These are phyloP conservation scores for Amphipoea lucens DNA, from an alignment of 2,888 invertebrate species.

Conservation along the genomic window DNA sequence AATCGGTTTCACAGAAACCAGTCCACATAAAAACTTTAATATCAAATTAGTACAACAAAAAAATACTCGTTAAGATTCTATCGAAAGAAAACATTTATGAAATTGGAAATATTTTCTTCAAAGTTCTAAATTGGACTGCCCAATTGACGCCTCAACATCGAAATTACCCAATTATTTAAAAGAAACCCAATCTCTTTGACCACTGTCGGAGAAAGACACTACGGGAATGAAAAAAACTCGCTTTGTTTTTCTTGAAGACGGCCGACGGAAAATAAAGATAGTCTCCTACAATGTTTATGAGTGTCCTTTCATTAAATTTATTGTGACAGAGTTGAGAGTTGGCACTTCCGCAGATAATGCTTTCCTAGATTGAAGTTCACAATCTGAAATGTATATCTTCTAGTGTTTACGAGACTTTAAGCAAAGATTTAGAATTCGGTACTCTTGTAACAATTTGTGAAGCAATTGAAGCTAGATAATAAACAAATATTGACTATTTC, in stretches of 20 bases:
- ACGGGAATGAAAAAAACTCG: slow-evolving; percentile 64
- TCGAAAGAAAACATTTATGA: slow-evolving; percentile 27
- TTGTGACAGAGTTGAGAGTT: slow-evolving; percentile 59
- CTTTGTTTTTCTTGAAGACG: slow-evolving; percentile 66
- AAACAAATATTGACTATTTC: slow-evolving; percentile 19
- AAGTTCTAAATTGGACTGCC: slow-evolving; percentile 63
- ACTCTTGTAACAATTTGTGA: neutral
- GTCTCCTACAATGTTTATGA: slow-evolving; percentile 64
- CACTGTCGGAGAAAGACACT: slow-evolving; percentile 67
- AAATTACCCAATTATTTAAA: slow-evolving; percentile 73
- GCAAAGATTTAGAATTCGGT: neutral
- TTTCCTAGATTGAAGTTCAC: slow-evolving; percentile 51
- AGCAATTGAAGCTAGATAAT: neutral
- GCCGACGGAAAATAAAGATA: slow-evolving; percentile 65
- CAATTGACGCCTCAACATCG: slow-evolving; percentile 64
- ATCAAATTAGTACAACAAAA: slow-evolving; percentile 23
- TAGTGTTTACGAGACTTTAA: slow-evolving; percentile 21
- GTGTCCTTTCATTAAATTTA: slow-evolving; percentile 64
- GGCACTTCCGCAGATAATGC: slow-evolving; percentile 50
- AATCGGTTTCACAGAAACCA: neutral
- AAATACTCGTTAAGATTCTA: neutral
- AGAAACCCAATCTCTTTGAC: slow-evolving; percentile 68
- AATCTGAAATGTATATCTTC: slow-evolving; percentile 32
- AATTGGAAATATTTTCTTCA: slow-evolving; percentile 53
- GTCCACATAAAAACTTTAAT: slow-evolving; percentile 1